Evolutionary conservation across 2,888 invertebrate genomes (phyloP), one percentile per base, ranked within the genome.

Genomic region (Standfussiana lucernea): DNA sequence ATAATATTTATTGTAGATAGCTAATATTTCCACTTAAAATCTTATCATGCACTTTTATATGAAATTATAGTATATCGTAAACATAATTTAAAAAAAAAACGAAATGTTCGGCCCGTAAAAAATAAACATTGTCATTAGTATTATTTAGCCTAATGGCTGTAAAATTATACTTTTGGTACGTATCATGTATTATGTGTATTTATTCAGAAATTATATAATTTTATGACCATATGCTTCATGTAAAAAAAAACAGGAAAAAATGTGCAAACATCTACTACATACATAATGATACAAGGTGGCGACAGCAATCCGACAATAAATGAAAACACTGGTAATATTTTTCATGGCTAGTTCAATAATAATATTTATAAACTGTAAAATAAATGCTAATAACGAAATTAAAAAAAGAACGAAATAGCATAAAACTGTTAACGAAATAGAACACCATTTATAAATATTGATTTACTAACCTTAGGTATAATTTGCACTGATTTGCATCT

Each of bases 31-130:
- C 89, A 91, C 89, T 79, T 75, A 68, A 74, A 77, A 79, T 77
- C 42, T 78, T 80, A 79, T 79, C 72, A 64, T 72, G 86, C 87
- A 89, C 82, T 83, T 89, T 89, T 90, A 83, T 84, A 86, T 82
- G 82, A 70, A 72, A 61, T 61, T 70, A 61, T 40, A 42, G 53
- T 76, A 45, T 40, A 47, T 75, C 10, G n/a, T 45, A 42, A 37
- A 32, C 6, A 35, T 70, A 45, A 64, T 8, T 64, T 61, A 59
- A 8, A 18, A 50, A 47, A 47, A 45, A 37, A 18, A 67, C 4
- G 15, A 32, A 42, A 47, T 15, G n/a, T 40, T 10, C 0, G 40
- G 53, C 42, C 21, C 35, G 0, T 24, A 21, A 32, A 64, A 77
- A n/a, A 6, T 37, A 24, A 69, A 45, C 1, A 35, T 45, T 71